Conservation (phyloP, 2,113 vertebrate species). For the Strix aluco region DNA sequence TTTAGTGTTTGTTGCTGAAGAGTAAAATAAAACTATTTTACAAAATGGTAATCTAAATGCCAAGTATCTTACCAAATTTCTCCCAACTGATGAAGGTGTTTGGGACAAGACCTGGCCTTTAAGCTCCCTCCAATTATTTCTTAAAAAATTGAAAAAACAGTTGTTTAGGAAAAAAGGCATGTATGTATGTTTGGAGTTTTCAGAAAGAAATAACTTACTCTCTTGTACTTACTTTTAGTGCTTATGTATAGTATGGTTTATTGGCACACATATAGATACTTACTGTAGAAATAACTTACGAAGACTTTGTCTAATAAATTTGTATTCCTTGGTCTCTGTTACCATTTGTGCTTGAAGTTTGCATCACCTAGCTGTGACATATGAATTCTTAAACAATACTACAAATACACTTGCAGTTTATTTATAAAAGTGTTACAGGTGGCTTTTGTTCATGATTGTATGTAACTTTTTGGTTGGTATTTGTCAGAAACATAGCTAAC, state of each 20-base stretch:
- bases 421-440: not conserved
- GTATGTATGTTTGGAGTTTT: not conserved
- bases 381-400: not conserved
- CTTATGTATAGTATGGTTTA: not conserved
- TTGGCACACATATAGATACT: rapidly evolving
- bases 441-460: not conserved
- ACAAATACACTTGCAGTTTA: not conserved
- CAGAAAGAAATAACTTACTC: not conserved
- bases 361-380: not conserved
- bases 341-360: not conserved
- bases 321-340: not conserved
- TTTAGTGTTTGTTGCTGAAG: not conserved
- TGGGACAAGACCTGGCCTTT: not conserved
- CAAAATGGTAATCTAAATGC: not conserved
- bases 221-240: not conserved
- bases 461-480: not conserved
- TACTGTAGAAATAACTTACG: not conserved
- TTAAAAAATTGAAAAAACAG: not conserved
- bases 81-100: not conserved
- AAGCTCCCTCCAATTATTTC: not conserved
- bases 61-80: not conserved
- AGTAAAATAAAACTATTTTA: not conserved
- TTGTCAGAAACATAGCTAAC: not conserved
- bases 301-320: not conserved
- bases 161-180: not conserved